phyloP scores from a whole-genome alignment of 1,140 invertebrate genomes.

The Anastrepha obliqua region DNA sequence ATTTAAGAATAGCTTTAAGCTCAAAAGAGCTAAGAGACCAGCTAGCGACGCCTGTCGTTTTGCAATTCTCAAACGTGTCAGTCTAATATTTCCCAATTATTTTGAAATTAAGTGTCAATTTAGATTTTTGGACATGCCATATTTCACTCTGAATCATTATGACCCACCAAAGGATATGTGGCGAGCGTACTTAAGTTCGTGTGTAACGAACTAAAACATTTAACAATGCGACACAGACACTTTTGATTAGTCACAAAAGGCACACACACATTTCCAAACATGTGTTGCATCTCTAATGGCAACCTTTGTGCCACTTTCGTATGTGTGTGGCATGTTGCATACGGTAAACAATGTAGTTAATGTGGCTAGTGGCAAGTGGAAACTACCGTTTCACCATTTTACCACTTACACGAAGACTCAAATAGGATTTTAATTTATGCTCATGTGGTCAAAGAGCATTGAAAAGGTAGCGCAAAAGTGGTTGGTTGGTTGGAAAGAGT shows the following conservation, averaged over 20 bases:
- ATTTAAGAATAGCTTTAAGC: too few relatives aligned
- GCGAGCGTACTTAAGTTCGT: neutral
- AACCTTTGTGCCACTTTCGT: neutral
- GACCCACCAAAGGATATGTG: neutral
- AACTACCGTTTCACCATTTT: neutral
- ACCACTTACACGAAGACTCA: neutral
- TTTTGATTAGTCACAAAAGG: neutral
- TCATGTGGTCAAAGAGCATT: conserved; percentile 27
- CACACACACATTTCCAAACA: neutral
- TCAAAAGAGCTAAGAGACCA: too few relatives aligned
- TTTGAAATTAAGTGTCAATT: neutral
- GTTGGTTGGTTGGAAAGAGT: neutral
- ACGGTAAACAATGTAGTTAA: conserved; percentile 27
- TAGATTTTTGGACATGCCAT: neutral
- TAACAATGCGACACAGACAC: conserved; percentile 5
- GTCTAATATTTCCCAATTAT: neutral
- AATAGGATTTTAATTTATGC: neutral
- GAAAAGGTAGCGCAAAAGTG: too few relatives aligned
- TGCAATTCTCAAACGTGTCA: neutral
- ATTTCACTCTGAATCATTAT: neutral
- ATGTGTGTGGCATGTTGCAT: neutral
- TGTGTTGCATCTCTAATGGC: conserved; percentile 26
- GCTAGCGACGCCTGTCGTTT: neutral
- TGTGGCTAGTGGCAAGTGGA: conserved; percentile 38
- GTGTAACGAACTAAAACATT: neutral